These are phyloP conservation scores for Cantharis rustica DNA, from an alignment of 2,888 invertebrate species.

Conservation along the genomic window DNA sequence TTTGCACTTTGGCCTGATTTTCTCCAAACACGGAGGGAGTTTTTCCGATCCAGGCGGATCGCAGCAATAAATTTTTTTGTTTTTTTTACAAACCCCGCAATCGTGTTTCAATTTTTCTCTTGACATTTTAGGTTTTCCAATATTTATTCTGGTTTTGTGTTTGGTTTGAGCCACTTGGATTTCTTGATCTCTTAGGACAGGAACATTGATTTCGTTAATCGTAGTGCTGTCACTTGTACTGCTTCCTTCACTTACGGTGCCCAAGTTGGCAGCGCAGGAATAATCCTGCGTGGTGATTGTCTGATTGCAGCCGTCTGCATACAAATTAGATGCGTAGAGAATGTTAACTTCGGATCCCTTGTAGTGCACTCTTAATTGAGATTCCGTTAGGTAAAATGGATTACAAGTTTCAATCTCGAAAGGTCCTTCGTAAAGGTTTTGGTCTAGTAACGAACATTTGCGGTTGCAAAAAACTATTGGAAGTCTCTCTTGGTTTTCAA, in stretches of 20 bases:
- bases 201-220: background rate
- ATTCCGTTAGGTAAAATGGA: background rate
- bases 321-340: background rate
- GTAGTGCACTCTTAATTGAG: background rate
- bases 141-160: background rate
- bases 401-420: background rate
- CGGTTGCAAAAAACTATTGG: background rate
- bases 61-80: background rate
- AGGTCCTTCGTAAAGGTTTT: background rate
- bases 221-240: background rate
- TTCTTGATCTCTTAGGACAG: background rate
- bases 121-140: background rate
- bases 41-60: background rate
- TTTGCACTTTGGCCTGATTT: background rate
- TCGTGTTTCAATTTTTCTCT: background rate
- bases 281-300: background rate
- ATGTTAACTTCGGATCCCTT: background rate
- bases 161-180: background rate
- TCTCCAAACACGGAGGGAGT: background rate
- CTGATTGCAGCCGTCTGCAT: background rate
- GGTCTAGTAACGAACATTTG: background rate
- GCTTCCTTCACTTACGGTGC: background rate
- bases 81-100: background rate
- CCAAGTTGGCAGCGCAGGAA: background rate
- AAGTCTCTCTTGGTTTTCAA: background rate